Percentiles rank a stretch among this genome's conserved stretches.
These are phyloP conservation scores for Lepidotrigona ventralis DNA, from an alignment of 1,140 invertebrate genomes.

Conservation along the genomic window DNA sequence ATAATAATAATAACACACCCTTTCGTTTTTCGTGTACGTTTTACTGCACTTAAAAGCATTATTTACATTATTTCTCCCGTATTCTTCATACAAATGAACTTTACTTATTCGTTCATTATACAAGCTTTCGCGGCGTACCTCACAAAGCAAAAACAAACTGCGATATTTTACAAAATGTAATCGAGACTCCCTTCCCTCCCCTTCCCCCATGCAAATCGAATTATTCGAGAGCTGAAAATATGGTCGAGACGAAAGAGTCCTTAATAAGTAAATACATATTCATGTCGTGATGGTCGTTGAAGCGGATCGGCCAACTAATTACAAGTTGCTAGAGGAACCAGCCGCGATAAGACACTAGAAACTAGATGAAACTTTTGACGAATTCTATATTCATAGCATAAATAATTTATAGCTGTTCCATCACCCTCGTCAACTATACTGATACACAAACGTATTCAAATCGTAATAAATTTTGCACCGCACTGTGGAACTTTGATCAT, in stretches of 20 bases:
- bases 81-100: background rate
- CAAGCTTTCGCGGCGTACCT: background rate
- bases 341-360: conserved; percentile 20
- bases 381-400: conserved; percentile 48
- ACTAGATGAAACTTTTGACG: conserved; percentile 41
- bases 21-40: no score
- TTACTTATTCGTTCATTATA: background rate
- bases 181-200: background rate
- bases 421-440: background rate
- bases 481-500: background rate
- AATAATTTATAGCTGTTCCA: conserved; percentile 36
- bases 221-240: conserved; percentile 17
- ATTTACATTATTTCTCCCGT: no score
- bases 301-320: conserved; percentile 37
- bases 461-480: background rate
- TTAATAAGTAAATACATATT: conserved; percentile 51
- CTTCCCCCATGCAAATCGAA: conserved; percentile 15
- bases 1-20: no score
- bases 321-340: conserved; percentile 41
- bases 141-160: background rate
- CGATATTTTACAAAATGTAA: background rate
- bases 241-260: conserved; percentile 18
- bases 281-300: conserved; percentile 32
- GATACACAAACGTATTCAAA: conserved; percentile 14
- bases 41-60: no score